Conservation (phyloP, 1,140 invertebrate genomes). For the Ladona fulva region DNA sequence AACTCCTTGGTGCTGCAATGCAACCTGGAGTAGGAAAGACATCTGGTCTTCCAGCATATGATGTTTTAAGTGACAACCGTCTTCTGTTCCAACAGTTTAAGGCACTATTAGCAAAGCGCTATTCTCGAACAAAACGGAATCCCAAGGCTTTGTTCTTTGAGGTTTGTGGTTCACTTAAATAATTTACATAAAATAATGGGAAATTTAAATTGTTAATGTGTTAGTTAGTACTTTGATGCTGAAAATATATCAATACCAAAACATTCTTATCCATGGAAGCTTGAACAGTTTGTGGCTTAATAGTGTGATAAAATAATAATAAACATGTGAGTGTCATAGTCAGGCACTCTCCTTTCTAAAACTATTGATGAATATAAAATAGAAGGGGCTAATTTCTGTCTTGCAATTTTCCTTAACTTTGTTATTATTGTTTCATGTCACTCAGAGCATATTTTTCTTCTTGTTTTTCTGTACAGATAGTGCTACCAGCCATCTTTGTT, state of each 20-base stretch:
- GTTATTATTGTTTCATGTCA: neutral
- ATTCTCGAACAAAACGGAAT: constrained; percentile 26
- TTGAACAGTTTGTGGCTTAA: too few relatives aligned
- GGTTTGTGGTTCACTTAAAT: constrained; percentile 19
- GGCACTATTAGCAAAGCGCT: constrained; percentile 26
- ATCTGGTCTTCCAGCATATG: neutral
- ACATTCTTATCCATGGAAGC: too few relatives aligned
- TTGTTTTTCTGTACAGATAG: constrained; percentile 18
- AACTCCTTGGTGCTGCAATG: neutral
- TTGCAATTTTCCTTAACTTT: neutral
- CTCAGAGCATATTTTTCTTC: neutral
- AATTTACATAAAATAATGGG: neutral
- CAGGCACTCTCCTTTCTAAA: too few relatives aligned
- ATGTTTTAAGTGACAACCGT: neutral
- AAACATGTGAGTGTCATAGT: too few relatives aligned
- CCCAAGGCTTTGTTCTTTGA: constrained; percentile 27
- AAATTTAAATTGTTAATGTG: neutral
- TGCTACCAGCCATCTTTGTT: constrained; percentile 29
- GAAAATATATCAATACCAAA: too few relatives aligned
- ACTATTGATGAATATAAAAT: too few relatives aligned
- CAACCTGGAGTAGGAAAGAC: neutral
- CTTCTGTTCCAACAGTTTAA: constrained; percentile 25
- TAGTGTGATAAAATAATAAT: too few relatives aligned
- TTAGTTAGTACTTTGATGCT: too few relatives aligned
- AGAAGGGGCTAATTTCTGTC: too few relatives aligned